phyloP scores from a whole-genome alignment of 1,140 invertebrate species.

The Drosophila leontia region DNA sequence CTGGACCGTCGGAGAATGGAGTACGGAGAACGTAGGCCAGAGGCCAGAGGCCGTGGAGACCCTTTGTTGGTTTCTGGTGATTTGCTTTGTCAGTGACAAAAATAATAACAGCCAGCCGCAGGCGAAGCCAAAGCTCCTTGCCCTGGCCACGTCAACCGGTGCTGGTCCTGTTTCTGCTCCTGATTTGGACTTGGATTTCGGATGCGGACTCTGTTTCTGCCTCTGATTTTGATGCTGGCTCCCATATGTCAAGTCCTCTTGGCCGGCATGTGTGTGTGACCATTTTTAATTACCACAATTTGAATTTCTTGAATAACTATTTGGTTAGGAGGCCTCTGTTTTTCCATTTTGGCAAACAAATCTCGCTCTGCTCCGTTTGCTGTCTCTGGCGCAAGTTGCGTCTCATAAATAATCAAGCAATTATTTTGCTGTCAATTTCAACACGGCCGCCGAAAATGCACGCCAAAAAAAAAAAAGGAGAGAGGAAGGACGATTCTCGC shows the following conservation, averaged over 20 bases:
- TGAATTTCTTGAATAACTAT: conserved; percentile 82
- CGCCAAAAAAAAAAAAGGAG: conserved; percentile 37
- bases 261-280: conserved; percentile 44
- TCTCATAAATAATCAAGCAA: conserved; percentile 84
- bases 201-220: not conserved
- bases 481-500: conserved; percentile 2
- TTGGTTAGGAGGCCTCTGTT: conserved; percentile 56
- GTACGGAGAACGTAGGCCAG: not conserved
- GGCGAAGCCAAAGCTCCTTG: conserved; percentile 55
- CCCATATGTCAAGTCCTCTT: conserved; percentile 72
- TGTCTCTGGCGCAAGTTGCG: conserved; percentile 56
- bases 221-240: conserved; percentile 15
- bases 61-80: conserved; percentile 81
- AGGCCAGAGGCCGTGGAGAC: conserved; percentile 8
- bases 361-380: not conserved
- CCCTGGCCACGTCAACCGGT: conserved; percentile 34
- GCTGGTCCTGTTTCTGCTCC: conserved; percentile 15
- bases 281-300: conserved; percentile 83
- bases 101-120: conserved; percentile 79
- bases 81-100: conserved; percentile 83
- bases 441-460: conserved; percentile 81
- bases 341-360: conserved; percentile 40
- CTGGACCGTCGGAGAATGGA: conserved; percentile 3
- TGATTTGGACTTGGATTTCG: conserved; percentile 26
- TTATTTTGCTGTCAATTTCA: conserved; percentile 85